Evolutionary conservation across 2,797 vertebrate genomes (phyloP).

Genomic region (Huso huso): DNA sequence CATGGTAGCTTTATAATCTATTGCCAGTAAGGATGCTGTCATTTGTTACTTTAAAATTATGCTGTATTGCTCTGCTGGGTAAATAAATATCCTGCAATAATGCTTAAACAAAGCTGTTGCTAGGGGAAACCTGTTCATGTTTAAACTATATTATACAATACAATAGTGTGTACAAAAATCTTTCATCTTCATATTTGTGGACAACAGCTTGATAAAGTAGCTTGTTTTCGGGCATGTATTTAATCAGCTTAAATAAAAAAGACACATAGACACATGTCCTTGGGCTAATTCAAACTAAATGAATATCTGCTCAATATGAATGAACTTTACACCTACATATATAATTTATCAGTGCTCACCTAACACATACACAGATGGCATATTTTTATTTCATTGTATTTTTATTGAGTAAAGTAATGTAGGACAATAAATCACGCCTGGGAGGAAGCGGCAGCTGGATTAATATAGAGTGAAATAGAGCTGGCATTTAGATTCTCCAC

Average conservation of each 20-base stretch:
- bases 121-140: too few relatives aligned
- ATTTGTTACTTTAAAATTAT: too few relatives aligned
- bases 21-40: too few relatives aligned
- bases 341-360: constrained; percentile 19
- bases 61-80: too few relatives aligned
- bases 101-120: too few relatives aligned
- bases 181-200: constrained; percentile 3
- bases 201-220: background rate
- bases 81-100: too few relatives aligned
- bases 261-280: background rate
- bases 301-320: background rate
- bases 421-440: background rate
- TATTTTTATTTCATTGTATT: background rate
- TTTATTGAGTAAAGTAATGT: constrained; percentile 19
- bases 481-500: background rate
- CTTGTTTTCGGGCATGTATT: background rate
- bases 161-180: background rate
- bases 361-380: constrained; percentile 9
- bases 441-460: constrained; percentile 2
- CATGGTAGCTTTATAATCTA: too few relatives aligned
- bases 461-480: constrained; percentile 1
- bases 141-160: too few relatives aligned
- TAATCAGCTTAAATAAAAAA: constrained; percentile 3
- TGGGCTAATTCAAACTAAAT: background rate
- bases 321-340: background rate